phyloP scores from a whole-genome alignment of 2,113 vertebrate species.

The Pseudorhombus dupliciocellatus region DNA sequence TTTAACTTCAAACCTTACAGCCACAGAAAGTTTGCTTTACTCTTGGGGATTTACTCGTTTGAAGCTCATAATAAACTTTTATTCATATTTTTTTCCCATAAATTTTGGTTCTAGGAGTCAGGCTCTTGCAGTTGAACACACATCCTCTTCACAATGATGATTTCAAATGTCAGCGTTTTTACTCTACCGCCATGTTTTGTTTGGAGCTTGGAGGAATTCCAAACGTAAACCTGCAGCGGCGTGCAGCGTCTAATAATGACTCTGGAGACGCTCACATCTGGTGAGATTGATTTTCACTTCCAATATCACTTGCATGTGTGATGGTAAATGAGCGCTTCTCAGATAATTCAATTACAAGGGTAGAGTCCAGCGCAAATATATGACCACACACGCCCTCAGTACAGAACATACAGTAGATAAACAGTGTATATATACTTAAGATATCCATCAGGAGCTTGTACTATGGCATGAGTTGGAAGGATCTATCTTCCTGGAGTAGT shows the following conservation, averaged over 20 bases:
- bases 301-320: not conserved
- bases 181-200: not conserved
- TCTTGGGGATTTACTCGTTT: not conserved
- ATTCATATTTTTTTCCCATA: not conserved
- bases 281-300: not conserved
- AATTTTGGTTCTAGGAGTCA: not conserved
- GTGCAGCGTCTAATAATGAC: not conserved
- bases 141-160: not conserved
- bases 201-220: not conserved
- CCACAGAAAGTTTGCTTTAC: not conserved
- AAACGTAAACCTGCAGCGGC: not conserved
- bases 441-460: too few relatives aligned
- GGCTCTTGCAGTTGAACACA: not conserved
- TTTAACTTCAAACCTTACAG: not conserved
- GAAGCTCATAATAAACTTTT: conserved; percentile 23
- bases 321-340: too few relatives aligned
- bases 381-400: not conserved
- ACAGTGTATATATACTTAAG: too few relatives aligned
- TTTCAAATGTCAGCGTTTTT: not conserved
- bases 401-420: not conserved
- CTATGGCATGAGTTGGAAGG: too few relatives aligned
- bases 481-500: too few relatives aligned
- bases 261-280: not conserved
- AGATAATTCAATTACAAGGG: too few relatives aligned
- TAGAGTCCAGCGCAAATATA: not conserved